Conservation (phyloP, 2,113 vertebrate genomes). For the Actinemys pallida region DNA sequence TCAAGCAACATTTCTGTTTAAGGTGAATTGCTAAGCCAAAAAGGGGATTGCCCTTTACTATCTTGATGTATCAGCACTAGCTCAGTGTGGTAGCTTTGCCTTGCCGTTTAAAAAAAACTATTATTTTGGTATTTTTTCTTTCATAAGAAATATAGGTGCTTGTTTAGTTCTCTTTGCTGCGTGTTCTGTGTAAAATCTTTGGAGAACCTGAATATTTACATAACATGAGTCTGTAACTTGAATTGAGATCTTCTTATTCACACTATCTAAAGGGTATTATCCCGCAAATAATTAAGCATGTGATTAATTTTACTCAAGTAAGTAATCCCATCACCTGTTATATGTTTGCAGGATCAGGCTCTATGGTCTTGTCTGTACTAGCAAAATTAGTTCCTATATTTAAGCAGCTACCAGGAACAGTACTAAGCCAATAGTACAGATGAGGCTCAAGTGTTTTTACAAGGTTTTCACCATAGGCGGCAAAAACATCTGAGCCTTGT, state of each 20-base stretch:
- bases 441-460: neutral
- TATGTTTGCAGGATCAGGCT: neutral
- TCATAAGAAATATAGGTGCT: neutral
- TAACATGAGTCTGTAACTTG: accelerated
- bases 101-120: neutral
- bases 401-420: neutral
- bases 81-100: neutral
- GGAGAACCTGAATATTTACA: neutral
- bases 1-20: neutral
- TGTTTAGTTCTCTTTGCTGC: neutral
- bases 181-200: neutral
- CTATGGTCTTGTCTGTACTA: neutral
- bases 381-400: neutral
- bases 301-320: neutral
- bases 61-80: neutral
- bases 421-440: neutral
- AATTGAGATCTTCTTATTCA: neutral
- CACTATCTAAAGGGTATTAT: neutral
- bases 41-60: neutral
- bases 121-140: neutral
- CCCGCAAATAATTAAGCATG: neutral
- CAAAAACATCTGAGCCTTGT: neutral
- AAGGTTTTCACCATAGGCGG: neutral
- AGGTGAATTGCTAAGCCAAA: neutral
- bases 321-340: neutral